Base-by-base conservation (phyloP, 2,113 vertebrate species). In the Thomomys bottae region DNA sequence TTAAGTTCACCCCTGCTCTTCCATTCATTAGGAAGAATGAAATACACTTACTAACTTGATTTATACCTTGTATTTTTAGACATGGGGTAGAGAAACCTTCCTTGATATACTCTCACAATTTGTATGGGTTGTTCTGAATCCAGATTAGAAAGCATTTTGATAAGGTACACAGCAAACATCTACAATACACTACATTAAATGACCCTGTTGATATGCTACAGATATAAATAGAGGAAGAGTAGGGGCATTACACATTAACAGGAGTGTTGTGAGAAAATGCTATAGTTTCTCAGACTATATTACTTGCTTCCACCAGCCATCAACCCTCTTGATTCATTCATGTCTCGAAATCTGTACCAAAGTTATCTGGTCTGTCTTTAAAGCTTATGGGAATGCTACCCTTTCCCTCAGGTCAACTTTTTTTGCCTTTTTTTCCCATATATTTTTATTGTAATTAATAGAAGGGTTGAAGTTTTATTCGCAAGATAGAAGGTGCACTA, bases 1-100 rank as follows among this genome's bases (percentile, higher is more conserved):
- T 20, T 42, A 84, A 80, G 78, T 49, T 64, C 20, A 84, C 3
- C 9, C 26, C 15, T 82, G 34, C 8, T 11, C 20, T 83, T 94
- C 30, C 12, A 14, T 26, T 45, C 4, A 66, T 79, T 42, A 88
- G 24, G 30, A 73, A 90, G 2, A 0, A 90, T 23, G 28, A 66
- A 45, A 78, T 15, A 72, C 57, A 72, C 12, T 91, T 76, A 42
- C 30, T 32, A 84, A 40, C 34, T 75, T 82, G 14, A 88, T 12
- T 89, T 67, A 36, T 54, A 89, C 40, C 85, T 84, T 71, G 61
- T n/a, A 63, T 87, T 57, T 76, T 88, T 87, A 95, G 42, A 66
- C 1, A n/a, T 57, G 24, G 81, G 24, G 80, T 80, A 81, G 5
- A 67, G 11, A 6, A 38, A 71, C 10, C 54, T 54, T 10, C 49